These are phyloP conservation scores for Centropristis striata DNA, from an alignment of 2,113 vertebrate genomes.

Conservation along the genomic window DNA sequence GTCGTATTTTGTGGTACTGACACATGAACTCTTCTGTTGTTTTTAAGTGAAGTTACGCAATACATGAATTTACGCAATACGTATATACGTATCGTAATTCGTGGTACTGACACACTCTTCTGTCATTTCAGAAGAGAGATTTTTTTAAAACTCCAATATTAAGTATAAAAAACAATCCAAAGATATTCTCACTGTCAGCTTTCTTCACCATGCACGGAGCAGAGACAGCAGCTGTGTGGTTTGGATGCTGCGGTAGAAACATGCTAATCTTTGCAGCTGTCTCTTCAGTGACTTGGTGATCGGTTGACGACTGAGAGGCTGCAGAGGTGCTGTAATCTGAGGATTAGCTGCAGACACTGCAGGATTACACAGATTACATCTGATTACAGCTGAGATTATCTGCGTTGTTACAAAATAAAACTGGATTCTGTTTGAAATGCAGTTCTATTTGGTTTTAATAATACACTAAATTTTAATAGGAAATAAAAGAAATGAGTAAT, in stretches of 20 bases:
- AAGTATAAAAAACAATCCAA: not conserved
- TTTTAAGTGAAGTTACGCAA: no score
- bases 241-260: not conserved
- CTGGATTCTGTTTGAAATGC: not conserved
- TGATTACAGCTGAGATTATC: conserved; percentile 63
- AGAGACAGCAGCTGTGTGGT: not conserved
- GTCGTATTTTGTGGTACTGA: no score
- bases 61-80: no score
- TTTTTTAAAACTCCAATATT: not conserved
- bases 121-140: no score
- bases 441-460: not conserved
- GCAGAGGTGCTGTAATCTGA: conserved; percentile 59
- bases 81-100: no score
- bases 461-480: not conserved
- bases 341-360: conserved; percentile 60
- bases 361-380: conserved; percentile 60
- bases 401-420: conserved; percentile 24
- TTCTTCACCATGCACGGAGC: not conserved
- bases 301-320: conserved; percentile 24
- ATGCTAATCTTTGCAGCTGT: conserved; percentile 17
- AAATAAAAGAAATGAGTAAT: not conserved
- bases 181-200: not conserved
- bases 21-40: no score
- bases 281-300: conserved; percentile 35
- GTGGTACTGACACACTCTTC: no score